Evolutionary conservation across 2,113 vertebrate species (phyloP), one percentile per base, ranked within the genome.

Genomic region (Otocyon megalotis): DNA sequence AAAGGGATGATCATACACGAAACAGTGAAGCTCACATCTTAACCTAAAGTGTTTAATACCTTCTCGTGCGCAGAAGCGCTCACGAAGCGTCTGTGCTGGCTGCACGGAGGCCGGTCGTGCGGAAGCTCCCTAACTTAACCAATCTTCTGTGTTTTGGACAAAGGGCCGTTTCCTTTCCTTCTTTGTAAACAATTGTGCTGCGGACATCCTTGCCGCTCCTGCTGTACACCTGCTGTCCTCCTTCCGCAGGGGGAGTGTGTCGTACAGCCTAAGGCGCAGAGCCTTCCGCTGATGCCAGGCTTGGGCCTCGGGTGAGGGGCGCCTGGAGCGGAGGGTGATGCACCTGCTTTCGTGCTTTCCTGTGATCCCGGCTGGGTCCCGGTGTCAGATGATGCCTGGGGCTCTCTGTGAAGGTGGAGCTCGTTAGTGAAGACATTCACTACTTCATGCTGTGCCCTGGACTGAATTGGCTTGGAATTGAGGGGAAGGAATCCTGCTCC

Each of bases 271-370:
- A 5, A 89, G 48, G n/a, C 4, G 0, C 54, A 14, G 54, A 54
- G 84, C 9, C 0, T 16, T 14, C 63, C 2, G 1, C 48, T 22
- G 43, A 15, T 1, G n/a, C 2, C 15, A 43, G 30, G 8, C 19
- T 71, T 15, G 11, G 53, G 67, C 7, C 1, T 12, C 0, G 6
- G 17, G 0, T 63, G 67, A 8, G 54, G 56, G 71, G 28, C 2
- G 0, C 50, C 35, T 7, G 0, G 24, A 3, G 35, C 0, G 0
- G 9, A 56, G 71, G 62, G 35, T 3, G 54, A 5, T 1, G 1
- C 2, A 3, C 1, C 1, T 24, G 81, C 15, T 65, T 56, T 50
- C 12, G 22, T 30, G 20, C 28, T 53, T 43, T 8, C 54, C 54
- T 60, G 85, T 24, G 37, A 30, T 28, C 72, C n/a, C 8, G 0